phyloP scores from a whole-genome alignment of 1,140 invertebrate species.

The Pollicipes pollicipes region DNA sequence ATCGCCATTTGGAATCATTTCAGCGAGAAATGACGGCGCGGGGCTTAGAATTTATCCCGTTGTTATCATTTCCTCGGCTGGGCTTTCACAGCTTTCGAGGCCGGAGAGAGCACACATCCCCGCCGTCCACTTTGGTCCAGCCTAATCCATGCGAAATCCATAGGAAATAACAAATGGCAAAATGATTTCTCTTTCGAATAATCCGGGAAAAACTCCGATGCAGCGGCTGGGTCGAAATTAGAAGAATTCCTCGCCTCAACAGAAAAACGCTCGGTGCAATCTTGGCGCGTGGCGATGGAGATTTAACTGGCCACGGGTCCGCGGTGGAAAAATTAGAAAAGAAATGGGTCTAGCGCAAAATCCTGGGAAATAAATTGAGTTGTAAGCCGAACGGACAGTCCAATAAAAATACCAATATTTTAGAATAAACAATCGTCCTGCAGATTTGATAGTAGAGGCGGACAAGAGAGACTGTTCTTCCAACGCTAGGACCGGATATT shows the following conservation, averaged over 20 bases:
- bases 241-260: not conserved
- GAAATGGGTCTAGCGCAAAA: too few relatives aligned
- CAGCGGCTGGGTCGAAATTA: not conserved
- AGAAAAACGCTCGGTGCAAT: not conserved
- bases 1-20: too few relatives aligned
- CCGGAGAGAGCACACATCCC: not conserved
- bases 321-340: not conserved
- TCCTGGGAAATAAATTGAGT: too few relatives aligned
- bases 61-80: too few relatives aligned
- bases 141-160: not conserved
- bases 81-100: too few relatives aligned
- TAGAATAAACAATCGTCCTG: too few relatives aligned
- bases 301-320: not conserved
- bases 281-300: not conserved
- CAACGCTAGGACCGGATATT: too few relatives aligned
- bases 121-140: not conserved
- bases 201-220: not conserved
- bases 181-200: not conserved
- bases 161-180: not conserved
- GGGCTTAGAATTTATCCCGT: too few relatives aligned
- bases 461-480: too few relatives aligned
- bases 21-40: too few relatives aligned
- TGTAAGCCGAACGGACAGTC: conserved; percentile 1
- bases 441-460: too few relatives aligned
- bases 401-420: not conserved